A percentile compares a stretch with the other conserved stretches of the same genome.
Conservation (phyloP, 2,113 vertebrate genomes). For the Phrynosoma blainvillii region DNA sequence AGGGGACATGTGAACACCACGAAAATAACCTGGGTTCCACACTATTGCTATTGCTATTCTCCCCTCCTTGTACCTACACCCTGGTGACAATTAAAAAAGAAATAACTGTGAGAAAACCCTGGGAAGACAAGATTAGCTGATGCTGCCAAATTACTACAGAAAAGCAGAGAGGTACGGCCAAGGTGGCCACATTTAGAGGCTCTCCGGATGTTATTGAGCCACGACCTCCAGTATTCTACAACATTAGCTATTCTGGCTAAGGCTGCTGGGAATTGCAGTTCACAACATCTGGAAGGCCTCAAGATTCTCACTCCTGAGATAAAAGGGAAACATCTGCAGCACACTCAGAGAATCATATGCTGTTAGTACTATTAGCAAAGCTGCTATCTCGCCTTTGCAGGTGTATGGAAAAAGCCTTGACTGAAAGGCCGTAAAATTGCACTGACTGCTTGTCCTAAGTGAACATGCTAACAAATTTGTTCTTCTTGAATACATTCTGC, state of each 20-base stretch:
- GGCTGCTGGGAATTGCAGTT: too few relatives aligned
- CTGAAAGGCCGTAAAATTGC: conserved; percentile 8
- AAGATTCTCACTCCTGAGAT: background rate
- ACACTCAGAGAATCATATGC: background rate
- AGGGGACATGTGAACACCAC: too few relatives aligned
- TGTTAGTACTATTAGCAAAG: accelerated
- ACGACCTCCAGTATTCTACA: too few relatives aligned
- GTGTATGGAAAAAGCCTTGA: background rate
- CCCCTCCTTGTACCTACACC: too few relatives aligned
- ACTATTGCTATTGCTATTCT: too few relatives aligned
- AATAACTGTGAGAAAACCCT: background rate
- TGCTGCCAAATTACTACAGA: background rate
- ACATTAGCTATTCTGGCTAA: too few relatives aligned
- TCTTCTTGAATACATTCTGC: background rate
- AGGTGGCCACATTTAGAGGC: too few relatives aligned
- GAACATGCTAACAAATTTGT: conserved; percentile 41
- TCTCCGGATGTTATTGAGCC: too few relatives aligned
- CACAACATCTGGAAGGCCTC: too few relatives aligned
- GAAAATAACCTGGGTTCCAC: too few relatives aligned
- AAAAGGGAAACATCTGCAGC: accelerated
- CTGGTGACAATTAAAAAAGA: background rate
- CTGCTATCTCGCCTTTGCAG: background rate
- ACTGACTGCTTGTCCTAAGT: conserved; percentile 37
- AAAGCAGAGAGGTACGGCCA: background rate
- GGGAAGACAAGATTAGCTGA: background rate